Evolutionary conservation across 2,888 invertebrate species (phyloP).

Genomic region (Coleophora flavipennella): DNA sequence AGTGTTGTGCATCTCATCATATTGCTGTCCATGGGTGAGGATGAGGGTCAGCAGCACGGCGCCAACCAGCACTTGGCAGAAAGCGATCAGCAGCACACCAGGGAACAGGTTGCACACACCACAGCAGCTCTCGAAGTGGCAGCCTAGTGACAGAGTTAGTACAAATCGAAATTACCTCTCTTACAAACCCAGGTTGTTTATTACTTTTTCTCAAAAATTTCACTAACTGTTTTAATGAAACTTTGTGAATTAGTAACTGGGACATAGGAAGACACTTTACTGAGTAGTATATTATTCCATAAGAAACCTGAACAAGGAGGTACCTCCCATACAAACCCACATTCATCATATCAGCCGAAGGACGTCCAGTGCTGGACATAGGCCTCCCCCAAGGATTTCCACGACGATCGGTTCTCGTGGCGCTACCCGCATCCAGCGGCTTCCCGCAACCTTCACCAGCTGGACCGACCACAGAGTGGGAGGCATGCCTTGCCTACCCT

Average conservation of each 20-base stretch:
- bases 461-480: neutral
- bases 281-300: too few species aligned
- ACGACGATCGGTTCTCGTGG: neutral
- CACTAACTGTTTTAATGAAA: too few species aligned
- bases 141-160: slow-evolving; percentile 23
- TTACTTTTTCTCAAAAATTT: too few species aligned
- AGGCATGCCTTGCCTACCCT: neutral
- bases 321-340: too few species aligned
- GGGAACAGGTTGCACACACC: slow-evolving; percentile 62
- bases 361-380: neutral
- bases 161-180: too few species aligned
- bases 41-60: slow-evolving; percentile 48
- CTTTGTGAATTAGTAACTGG: too few species aligned
- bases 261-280: too few species aligned
- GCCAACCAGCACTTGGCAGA: slow-evolving; percentile 50
- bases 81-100: slow-evolving; percentile 55
- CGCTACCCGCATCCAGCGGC: too few species aligned
- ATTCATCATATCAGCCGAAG: neutral
- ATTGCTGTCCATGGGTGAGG: slow-evolving; percentile 44
- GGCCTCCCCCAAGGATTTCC: neutral
- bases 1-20: slow-evolving; percentile 55
- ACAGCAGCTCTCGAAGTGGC: slow-evolving; percentile 61
- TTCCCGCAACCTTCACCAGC: neutral
- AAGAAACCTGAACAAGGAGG: too few species aligned
- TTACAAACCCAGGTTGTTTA: too few species aligned